A percentile compares a stretch with the other conserved stretches of the same genome.
Evolutionary conservation across 2,797 vertebrate genomes (phyloP).

Genomic region (Rhinoraja longicauda): DNA sequence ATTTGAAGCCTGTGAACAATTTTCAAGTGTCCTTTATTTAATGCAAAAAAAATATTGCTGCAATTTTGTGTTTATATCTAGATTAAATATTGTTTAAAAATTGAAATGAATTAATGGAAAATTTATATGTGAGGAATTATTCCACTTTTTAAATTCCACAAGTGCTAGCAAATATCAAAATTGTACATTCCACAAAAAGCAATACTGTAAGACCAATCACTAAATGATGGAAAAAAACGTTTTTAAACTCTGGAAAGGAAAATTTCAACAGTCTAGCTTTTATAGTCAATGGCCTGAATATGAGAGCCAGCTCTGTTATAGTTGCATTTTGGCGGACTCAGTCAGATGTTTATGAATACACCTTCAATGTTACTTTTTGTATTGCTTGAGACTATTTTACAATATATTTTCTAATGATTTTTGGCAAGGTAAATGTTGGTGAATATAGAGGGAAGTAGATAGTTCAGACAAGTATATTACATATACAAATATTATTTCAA

Average conservation of each 20-base stretch:
- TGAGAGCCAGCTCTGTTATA: not conserved
- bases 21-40: not conserved
- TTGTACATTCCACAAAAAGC: not conserved
- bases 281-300: not conserved
- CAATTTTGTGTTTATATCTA: slow-evolving; percentile 11
- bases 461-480: not conserved
- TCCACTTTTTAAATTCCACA: not conserved
- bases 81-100: slow-evolving; percentile 27
- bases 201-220: not conserved
- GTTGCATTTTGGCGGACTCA: not conserved
- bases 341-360: not conserved
- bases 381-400: too few relatives aligned
- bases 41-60: not conserved
- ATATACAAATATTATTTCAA: not conserved
- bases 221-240: not conserved
- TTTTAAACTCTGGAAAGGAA: not conserved
- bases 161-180: not conserved
- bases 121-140: not conserved
- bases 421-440: not conserved
- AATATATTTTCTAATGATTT: not conserved
- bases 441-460: not conserved
- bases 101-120: not conserved
- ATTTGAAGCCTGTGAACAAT: not conserved
- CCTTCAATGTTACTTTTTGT: not conserved
- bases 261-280: not conserved